phyloP scores from a whole-genome alignment of 2,888 invertebrate genomes.

The Smittia sp. region DNA sequence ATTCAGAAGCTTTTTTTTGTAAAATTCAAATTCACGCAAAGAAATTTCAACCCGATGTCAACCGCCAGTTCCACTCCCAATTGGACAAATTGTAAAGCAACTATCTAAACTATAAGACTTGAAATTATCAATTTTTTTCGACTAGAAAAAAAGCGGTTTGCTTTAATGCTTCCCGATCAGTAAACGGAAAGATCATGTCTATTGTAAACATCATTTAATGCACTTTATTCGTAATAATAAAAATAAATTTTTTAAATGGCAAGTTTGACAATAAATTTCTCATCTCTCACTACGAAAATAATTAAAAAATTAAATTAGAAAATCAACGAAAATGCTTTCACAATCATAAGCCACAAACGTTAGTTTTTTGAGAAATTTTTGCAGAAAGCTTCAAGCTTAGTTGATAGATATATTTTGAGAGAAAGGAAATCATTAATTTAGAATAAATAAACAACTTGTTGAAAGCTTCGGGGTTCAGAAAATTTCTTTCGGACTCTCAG shows the following conservation, averaged over 20 bases:
- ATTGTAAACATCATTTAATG: background rate
- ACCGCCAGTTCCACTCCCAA: conserved; percentile 1
- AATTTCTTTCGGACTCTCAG: background rate
- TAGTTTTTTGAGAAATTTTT: background rate
- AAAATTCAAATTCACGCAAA: background rate
- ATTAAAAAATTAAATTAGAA: background rate
- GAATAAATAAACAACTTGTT: conserved; percentile 2
- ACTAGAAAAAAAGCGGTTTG: conserved; percentile 5
- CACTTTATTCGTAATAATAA: conserved; percentile 16
- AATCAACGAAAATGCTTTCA: background rate
- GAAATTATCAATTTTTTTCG: conserved; percentile 21
- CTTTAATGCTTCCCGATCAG: background rate
- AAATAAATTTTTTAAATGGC: background rate
- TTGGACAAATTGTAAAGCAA: conserved; percentile 13
- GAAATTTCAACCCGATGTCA: conserved; percentile 24
- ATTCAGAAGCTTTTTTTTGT: conserved; percentile 39
- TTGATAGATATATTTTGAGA: background rate
- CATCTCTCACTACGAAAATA: conserved; percentile 11
- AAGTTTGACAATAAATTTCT: conserved; percentile 15
- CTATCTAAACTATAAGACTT: conserved; percentile 27
- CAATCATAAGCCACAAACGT: background rate
- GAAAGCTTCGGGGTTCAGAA: background rate
- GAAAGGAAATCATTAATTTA: background rate
- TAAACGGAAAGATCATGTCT: background rate
- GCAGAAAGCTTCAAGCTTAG: background rate